Percentiles rank a stretch among this genome's conserved stretches.
These are phyloP conservation scores for Hymenopus coronatus DNA, from an alignment of 2,888 invertebrate genomes.

Conservation along the genomic window DNA sequence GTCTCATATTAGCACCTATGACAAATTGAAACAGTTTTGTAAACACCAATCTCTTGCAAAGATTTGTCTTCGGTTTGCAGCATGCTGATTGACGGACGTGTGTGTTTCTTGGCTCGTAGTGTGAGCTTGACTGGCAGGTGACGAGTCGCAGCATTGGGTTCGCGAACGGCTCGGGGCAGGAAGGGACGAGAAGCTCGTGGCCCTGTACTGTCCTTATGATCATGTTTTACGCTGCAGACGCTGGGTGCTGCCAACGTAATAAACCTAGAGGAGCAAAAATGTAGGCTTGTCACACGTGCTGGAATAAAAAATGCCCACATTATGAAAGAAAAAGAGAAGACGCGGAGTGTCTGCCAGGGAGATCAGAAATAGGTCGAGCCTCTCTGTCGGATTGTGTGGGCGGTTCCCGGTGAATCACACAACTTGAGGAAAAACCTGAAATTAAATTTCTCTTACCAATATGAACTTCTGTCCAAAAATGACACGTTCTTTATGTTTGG, in stretches of 20 bases:
- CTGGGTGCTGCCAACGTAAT: neutral
- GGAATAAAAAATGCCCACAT: neutral
- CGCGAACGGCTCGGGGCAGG: too few species aligned
- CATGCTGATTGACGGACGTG: too few species aligned
- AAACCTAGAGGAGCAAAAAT: too few species aligned
- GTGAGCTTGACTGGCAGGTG: too few species aligned
- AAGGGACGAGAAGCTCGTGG: neutral
- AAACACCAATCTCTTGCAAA: too few species aligned
- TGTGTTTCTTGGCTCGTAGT: too few species aligned
- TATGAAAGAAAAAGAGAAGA: neutral
- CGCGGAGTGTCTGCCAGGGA: neutral
- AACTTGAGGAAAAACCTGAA: neutral
- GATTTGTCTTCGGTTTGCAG: too few species aligned
- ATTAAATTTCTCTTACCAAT: neutral
- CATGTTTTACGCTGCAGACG: neutral
- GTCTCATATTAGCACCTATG: too few species aligned
- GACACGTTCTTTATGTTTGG: too few species aligned
- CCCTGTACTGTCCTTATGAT: neutral
- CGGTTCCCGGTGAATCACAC: neutral
- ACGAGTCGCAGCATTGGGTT: too few species aligned
- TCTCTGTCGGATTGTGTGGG: neutral
- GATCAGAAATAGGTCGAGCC: neutral
- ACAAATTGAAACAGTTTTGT: too few species aligned
- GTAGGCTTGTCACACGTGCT: neutral
- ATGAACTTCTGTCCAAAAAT: too few species aligned